Evolutionary conservation across 2,888 invertebrate species (phyloP).

Genomic region (Melanotus villosus): DNA sequence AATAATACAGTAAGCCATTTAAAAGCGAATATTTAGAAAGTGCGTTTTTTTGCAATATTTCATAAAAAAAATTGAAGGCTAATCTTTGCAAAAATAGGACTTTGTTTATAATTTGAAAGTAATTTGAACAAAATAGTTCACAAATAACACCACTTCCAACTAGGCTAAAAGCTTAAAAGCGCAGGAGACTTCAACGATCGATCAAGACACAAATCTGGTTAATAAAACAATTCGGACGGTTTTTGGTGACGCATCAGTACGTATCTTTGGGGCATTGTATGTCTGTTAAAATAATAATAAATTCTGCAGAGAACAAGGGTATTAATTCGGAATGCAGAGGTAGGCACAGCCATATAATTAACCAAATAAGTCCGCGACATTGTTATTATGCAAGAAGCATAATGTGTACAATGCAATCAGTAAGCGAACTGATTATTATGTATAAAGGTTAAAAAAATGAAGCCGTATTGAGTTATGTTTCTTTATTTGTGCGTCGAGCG

Average conservation of each 20-base stretch:
- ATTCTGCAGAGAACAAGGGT: conserved; percentile 4
- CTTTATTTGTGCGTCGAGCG: conserved; percentile 46
- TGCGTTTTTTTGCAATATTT: too few species aligned
- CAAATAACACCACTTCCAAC: too few species aligned
- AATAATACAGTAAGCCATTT: too few species aligned
- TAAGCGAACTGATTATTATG: conserved; percentile 34
- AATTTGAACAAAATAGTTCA: too few species aligned
- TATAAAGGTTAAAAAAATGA: conserved; percentile 38
- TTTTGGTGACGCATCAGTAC: conserved; percentile 10
- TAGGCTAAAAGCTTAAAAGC: too few species aligned
- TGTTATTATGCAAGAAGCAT: conserved; percentile 34
- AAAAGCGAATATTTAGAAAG: too few species aligned
- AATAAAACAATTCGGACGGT: not conserved
- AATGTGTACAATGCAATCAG: conserved; percentile 32
- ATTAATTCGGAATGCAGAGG: conserved; percentile 22
- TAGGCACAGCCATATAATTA: conserved; percentile 22
- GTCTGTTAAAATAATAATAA: conserved; percentile 5
- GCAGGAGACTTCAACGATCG: conserved; percentile 16
- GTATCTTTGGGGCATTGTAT: not conserved
- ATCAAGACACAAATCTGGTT: conserved; percentile 10
- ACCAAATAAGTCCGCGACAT: conserved; percentile 33
- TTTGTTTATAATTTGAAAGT: too few species aligned
- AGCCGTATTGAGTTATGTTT: conserved; percentile 37
- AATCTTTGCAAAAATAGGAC: too few species aligned
- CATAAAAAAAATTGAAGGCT: too few species aligned